Evolutionary conservation across 2,797 vertebrate species (phyloP), one percentile per base, ranked within the genome.

Genomic region (Mus caroli): DNA sequence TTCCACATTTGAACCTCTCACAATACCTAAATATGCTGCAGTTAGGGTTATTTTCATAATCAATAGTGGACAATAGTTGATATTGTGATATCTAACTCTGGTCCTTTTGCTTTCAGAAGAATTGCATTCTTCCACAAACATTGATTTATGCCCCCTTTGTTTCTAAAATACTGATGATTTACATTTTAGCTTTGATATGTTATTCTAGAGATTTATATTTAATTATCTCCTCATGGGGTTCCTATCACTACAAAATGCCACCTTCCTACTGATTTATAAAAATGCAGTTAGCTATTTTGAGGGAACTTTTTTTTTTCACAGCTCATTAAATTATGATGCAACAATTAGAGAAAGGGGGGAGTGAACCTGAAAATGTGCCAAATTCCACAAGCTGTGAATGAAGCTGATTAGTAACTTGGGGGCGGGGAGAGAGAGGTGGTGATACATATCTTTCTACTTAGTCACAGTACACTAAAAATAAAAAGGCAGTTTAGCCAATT

Each of bases 311-410:
- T 84, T 60, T 73, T 19, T 92, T 86, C 60, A 73, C 26, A 87
- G 83, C 54, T 97, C 88, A 90, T 80, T 97, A 96, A 95, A 92
- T 40, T 69, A 46, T 40, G n/a, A 58, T n/a, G 34, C 73, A 93
- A 97, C 9, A 52, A 76, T 26, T 75, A 84, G 50, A 84, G 31
- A 87, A 60, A 93, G n/a, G 79, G 95, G 89, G 37, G 43, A 56
- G 6, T 64, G 69, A 90, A 94, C 8, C 82, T 54, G 88, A 94
- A 97, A 95, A 92, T 3, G 31, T 46, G 84, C 58, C 94, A 93
- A 87, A 96, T 94, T 92, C 71, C 69, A 95, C 62, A 97, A 93
- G n/a, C 85, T 80, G 28, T 95, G 97, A 98, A 95, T 80, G 93
- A 97, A 95, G 50, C 40, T 94, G 95, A 97, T 89, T 91, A 94